Conservation (phyloP, 2,797 vertebrate genomes). For the Geotrypetes seraphini region DNA sequence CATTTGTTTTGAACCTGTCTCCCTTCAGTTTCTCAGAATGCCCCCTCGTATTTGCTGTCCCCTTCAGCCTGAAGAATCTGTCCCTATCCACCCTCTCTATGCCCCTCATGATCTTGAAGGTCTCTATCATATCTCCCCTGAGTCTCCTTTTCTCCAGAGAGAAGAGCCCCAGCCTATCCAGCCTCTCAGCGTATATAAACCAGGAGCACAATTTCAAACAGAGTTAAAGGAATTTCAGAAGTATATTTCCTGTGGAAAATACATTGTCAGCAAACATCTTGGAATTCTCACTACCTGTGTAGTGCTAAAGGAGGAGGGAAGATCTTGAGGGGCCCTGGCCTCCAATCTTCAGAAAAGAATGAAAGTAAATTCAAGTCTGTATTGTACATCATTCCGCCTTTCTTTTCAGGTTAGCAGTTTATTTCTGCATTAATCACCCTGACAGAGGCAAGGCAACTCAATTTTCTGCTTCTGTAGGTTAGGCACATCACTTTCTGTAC, state of each 20-base stretch:
- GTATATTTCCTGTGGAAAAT: slow-evolving; percentile 14
- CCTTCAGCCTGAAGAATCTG: too few relatives aligned
- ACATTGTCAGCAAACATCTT: slow-evolving; percentile 22
- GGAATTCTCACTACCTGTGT: slow-evolving; percentile 3
- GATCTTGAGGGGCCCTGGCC: slow-evolving; percentile 53
- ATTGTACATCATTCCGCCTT: slow-evolving; percentile 62
- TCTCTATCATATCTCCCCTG: too few relatives aligned
- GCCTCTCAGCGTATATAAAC: too few relatives aligned
- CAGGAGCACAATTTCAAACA: too few relatives aligned
- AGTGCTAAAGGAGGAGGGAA: slow-evolving; percentile 45
- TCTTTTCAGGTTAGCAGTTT: slow-evolving; percentile 85
- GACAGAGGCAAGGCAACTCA: slow-evolving; percentile 98
- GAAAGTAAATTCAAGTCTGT: slow-evolving; percentile 61
- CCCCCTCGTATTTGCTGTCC: too few relatives aligned
- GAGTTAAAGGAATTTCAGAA: too few relatives aligned
- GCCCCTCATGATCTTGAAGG: too few relatives aligned
- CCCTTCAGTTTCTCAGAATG: too few relatives aligned
- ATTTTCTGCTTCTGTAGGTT: slow-evolving; percentile 99
- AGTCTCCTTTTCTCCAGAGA: too few relatives aligned
- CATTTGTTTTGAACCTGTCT: too few relatives aligned
- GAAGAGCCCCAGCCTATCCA: too few relatives aligned
- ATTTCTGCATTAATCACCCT: slow-evolving; percentile 98
- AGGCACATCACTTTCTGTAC: slow-evolving; percentile 86
- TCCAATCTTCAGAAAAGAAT: slow-evolving; percentile 58
- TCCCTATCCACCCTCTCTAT: too few relatives aligned